These are phyloP conservation scores for Pammene aurita DNA, from an alignment of 2,888 invertebrate species.

Conservation along the genomic window DNA sequence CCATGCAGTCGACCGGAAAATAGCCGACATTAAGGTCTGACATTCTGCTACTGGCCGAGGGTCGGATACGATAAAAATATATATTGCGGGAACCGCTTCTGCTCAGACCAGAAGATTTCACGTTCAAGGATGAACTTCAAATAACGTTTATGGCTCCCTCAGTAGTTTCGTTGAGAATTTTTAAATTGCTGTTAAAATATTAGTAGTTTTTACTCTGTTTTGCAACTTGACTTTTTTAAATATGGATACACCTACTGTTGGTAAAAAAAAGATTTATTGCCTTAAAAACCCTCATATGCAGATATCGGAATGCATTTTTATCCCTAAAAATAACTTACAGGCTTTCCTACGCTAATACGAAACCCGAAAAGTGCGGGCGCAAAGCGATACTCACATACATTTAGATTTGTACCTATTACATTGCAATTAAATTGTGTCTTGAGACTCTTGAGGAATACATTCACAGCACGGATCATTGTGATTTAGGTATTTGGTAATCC, in stretches of 20 bases:
- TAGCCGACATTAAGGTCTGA: constrained; percentile 79
- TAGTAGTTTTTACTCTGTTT: background rate
- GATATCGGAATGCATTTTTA: no score
- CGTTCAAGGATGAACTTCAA: constrained; percentile 29
- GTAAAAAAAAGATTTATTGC: no score
- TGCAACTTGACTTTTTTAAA: background rate
- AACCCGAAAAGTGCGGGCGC: no score
- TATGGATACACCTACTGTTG: background rate
- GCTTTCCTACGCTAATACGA: no score
- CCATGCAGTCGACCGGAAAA: constrained; percentile 76
- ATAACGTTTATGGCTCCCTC: constrained; percentile 22
- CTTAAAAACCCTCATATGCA: no score
- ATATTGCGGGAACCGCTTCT: constrained; percentile 54
- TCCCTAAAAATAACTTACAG: no score
- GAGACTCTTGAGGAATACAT: no score
- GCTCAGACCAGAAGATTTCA: constrained; percentile 42
- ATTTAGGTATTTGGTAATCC: no score
- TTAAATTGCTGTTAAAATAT: background rate
- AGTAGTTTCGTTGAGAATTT: background rate
- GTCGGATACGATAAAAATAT: constrained; percentile 70
- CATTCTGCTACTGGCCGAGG: constrained; percentile 68
- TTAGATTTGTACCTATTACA: no score
- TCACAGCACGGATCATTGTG: no score
- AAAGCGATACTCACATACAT: no score
- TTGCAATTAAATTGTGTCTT: no score